Percentiles rank a stretch among this genome's conserved stretches.
Conservation (phyloP, 1,140 invertebrate genomes). For the Micrasema minimum region DNA sequence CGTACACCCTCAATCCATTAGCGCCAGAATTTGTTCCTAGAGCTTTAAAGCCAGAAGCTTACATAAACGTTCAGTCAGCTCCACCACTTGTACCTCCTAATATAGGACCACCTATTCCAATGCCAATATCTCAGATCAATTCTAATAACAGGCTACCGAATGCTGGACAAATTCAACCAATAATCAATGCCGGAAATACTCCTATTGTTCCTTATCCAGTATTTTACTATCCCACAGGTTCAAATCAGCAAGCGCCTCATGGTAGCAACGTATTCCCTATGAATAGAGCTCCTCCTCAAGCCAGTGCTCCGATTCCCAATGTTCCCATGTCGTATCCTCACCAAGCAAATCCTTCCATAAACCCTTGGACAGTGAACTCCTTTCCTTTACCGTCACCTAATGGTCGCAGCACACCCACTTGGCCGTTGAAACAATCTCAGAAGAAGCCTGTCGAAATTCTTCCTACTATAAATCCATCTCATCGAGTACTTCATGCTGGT, state of each 20-base stretch:
- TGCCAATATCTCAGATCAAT: constrained; percentile 47
- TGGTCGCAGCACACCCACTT: constrained; percentile 45
- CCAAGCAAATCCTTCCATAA: constrained; percentile 41
- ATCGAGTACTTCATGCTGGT: constrained; percentile 32
- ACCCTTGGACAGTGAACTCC: constrained; percentile 48
- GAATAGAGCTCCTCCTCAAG: constrained; percentile 39
- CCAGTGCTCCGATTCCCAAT: constrained; percentile 40
- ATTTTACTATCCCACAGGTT: constrained; percentile 40
- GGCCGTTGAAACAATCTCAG: constrained; percentile 46
- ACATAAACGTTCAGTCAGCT: constrained; percentile 54
- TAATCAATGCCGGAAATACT: constrained; percentile 38
- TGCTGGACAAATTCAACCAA: constrained; percentile 52
- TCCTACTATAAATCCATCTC: constrained; percentile 4
- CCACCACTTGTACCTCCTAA: constrained; percentile 48
- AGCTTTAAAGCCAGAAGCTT: constrained; percentile 64
- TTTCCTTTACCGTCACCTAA: constrained; percentile 50
- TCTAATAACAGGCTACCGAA: constrained; percentile 54
- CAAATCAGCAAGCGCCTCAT: constrained; percentile 53
- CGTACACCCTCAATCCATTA: constrained; percentile 82
- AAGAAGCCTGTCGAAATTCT: constrained; percentile 45
- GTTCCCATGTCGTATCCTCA: constrained; percentile 50
- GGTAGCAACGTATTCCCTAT: constrained; percentile 44
- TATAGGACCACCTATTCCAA: constrained; percentile 53
- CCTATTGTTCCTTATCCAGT: constrained; percentile 38
- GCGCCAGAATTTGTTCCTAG: constrained; percentile 84